These are phyloP conservation scores for Epinephelus fuscoguttatus DNA, from an alignment of 2,113 vertebrate species.

Conservation along the genomic window DNA sequence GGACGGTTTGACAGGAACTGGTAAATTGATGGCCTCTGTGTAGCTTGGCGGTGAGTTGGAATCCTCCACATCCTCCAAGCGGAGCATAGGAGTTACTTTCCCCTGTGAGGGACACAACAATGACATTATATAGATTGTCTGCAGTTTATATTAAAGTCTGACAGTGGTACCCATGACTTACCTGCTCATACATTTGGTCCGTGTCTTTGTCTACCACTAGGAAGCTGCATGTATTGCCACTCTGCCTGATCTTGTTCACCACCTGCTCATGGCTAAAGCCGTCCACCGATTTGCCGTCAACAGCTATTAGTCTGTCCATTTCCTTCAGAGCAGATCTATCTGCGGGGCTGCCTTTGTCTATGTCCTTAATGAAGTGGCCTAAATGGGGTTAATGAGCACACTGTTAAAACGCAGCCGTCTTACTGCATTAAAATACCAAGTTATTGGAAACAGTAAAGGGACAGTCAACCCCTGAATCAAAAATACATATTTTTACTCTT, in stretches of 20 bases:
- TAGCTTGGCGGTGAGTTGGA: constrained; percentile 69
- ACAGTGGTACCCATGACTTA: constrained; percentile 68
- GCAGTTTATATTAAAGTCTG: not conserved
- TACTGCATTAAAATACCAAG: not conserved
- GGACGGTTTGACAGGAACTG: constrained; percentile 19
- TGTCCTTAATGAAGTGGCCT: constrained; percentile 90
- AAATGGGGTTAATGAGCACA: constrained; percentile 1
- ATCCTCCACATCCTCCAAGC: constrained; percentile 83
- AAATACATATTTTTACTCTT: no score
- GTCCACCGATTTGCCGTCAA: constrained; percentile 87
- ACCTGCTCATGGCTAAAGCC: constrained; percentile 85
- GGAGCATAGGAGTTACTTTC: constrained; percentile 88
- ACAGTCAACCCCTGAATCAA: no score
- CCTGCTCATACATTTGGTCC: constrained; percentile 89
- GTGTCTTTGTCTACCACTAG: constrained; percentile 90
- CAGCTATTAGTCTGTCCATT: constrained; percentile 90
- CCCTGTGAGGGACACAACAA: constrained; percentile 82
- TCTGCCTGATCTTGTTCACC: constrained; percentile 87
- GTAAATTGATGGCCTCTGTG: constrained; percentile 62
- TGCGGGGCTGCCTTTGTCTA: constrained; percentile 90
- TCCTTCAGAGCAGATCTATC: constrained; percentile 86
- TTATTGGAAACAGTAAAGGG: not conserved
- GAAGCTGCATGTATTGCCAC: constrained; percentile 85
- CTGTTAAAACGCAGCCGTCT: constrained; percentile 3
- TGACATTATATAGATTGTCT: not conserved